These are phyloP conservation scores for Xylocampa areola DNA, from an alignment of 2,888 invertebrate species.

Conservation along the genomic window DNA sequence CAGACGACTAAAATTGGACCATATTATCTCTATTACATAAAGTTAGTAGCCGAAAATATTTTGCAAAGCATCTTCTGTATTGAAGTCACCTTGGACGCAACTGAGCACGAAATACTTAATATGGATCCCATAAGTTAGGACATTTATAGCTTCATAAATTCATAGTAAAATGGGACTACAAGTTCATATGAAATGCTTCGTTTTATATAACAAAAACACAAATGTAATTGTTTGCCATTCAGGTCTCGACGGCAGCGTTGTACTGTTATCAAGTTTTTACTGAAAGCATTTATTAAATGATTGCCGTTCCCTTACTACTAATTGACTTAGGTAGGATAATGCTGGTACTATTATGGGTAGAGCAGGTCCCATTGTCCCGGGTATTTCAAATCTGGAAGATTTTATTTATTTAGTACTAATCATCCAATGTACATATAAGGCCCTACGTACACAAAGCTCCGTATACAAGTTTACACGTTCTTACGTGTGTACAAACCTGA, in stretches of 20 bases:
- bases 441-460: too few species aligned
- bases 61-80: slow-evolving; percentile 13
- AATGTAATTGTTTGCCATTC: slow-evolving; percentile 17
- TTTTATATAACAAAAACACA: slow-evolving; percentile 16
- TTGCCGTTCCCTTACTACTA: slow-evolving; percentile 1
- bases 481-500: too few species aligned
- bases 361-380: too few species aligned
- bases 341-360: neutral
- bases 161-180: slow-evolving; percentile 28
- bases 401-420: too few species aligned
- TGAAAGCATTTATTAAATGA: slow-evolving; percentile 16
- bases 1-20: slow-evolving; percentile 12
- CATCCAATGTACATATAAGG: too few species aligned
- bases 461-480: too few species aligned
- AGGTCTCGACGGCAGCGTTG: slow-evolving; percentile 4
- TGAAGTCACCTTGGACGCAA: slow-evolving; percentile 48
- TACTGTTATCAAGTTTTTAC: slow-evolving; percentile 8
- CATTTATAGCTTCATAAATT: slow-evolving; percentile 50
- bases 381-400: too few species aligned
- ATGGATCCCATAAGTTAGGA: slow-evolving; percentile 34
- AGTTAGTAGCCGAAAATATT: slow-evolving; percentile 29
- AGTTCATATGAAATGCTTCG: slow-evolving; percentile 27
- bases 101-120: slow-evolving; percentile 33
- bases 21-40: slow-evolving; percentile 31
- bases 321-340: slow-evolving; percentile 9